Conservation (phyloP, 2,888 invertebrate genomes). For the Siphlonurus alternatus region DNA sequence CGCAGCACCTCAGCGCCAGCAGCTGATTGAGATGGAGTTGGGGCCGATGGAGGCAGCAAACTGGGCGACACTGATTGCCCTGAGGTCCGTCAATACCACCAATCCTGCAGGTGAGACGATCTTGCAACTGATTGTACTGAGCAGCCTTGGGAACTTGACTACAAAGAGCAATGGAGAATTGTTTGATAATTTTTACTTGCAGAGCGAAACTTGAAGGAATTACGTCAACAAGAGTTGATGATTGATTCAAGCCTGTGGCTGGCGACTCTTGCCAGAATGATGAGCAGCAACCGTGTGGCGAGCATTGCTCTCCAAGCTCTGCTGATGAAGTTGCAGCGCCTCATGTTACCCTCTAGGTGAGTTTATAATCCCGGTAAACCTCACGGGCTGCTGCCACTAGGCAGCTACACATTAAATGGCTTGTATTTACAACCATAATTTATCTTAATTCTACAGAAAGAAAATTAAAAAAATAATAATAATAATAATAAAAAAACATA, state of each 20-base stretch:
- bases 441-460: no score
- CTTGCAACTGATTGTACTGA: background rate
- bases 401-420: no score
- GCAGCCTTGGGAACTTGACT: background rate
- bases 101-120: no score
- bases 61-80: background rate
- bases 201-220: background rate
- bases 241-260: background rate
- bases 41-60: background rate
- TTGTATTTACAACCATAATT: no score
- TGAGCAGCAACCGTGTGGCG: background rate
- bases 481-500: no score
- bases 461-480: no score
- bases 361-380: no score
- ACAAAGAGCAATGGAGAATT: background rate
- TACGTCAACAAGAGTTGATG: background rate
- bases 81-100: no score
- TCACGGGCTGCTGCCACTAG: no score
- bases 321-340: background rate
- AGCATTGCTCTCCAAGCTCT: background rate
- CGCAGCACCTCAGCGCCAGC: background rate
- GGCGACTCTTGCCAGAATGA: background rate
- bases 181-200: background rate
- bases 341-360: background rate
- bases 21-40: background rate